phyloP scores from a whole-genome alignment of 2,888 invertebrate species.

The Cyclophora punctaria region DNA sequence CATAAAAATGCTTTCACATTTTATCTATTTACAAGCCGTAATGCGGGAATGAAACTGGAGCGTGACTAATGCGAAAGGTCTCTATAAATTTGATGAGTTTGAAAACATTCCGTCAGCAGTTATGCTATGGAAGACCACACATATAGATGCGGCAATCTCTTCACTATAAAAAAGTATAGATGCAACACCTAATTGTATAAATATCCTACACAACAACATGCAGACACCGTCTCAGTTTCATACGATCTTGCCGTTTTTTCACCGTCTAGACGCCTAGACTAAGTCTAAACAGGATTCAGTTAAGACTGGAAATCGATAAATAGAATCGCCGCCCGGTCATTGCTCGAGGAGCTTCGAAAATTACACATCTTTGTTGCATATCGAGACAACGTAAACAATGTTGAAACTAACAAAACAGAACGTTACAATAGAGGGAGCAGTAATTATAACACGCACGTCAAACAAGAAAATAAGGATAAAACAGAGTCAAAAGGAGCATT shows the following conservation, averaged over 20 bases:
- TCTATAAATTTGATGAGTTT: constrained; percentile 16
- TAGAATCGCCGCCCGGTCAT: constrained; percentile 41
- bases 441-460: constrained; percentile 11
- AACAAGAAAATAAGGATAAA: constrained; percentile 13
- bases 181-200: too few species aligned
- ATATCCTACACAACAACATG: too few species aligned
- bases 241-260: constrained; percentile 18
- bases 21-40: constrained; percentile 26
- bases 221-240: constrained; percentile 1
- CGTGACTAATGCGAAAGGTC: constrained; percentile 35
- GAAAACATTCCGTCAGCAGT: constrained; percentile 7
- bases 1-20: constrained; percentile 44
- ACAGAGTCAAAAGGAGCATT: constrained; percentile 6
- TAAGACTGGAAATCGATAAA: constrained; percentile 49
- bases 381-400: background rate
- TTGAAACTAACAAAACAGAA: constrained; percentile 8
- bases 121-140: constrained; percentile 1
- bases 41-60: constrained; percentile 34
- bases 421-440: constrained; percentile 1
- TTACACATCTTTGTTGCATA: background rate
- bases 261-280: constrained; percentile 57
- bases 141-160: background rate
- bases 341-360: constrained; percentile 22
- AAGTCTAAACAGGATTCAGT: constrained; percentile 43
- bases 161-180: too few species aligned